Conservation (phyloP, 2,888 invertebrate genomes). For the Lamproptera curius region DNA sequence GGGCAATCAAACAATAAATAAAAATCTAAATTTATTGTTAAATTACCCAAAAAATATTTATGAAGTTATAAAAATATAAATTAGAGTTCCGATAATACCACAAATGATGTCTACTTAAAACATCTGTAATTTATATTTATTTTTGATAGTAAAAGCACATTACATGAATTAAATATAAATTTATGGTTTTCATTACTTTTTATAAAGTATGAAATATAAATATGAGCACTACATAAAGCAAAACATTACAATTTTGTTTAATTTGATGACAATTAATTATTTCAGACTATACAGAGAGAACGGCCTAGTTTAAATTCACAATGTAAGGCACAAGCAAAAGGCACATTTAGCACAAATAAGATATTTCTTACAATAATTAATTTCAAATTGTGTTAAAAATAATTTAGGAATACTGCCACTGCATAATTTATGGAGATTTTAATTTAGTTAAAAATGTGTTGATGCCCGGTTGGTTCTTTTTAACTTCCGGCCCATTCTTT, state of each 20-base stretch:
- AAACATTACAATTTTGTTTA: not conserved
- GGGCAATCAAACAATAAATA: too few relatives aligned
- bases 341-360: not conserved
- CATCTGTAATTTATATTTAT: too few relatives aligned
- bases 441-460: conserved; percentile 64
- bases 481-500: conserved; percentile 47
- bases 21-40: too few relatives aligned
- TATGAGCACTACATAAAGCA: not conserved
- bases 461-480: conserved; percentile 66
- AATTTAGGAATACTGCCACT: conserved; percentile 15
- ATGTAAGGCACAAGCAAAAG: not conserved
- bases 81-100: too few relatives aligned
- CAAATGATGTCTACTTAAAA: too few relatives aligned
- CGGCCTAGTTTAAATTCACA: not conserved
- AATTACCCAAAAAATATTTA: too few relatives aligned
- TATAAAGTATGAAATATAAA: not conserved
- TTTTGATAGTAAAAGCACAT: too few relatives aligned
- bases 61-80: too few relatives aligned
- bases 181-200: too few relatives aligned
- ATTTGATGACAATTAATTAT: not conserved
- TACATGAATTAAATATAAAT: too few relatives aligned
- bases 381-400: not conserved
- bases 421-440: conserved; percentile 28
- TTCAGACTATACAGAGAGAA: not conserved
- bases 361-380: not conserved